Conservation (phyloP, 2,797 vertebrate genomes). For the Carcharodon carcharias region DNA sequence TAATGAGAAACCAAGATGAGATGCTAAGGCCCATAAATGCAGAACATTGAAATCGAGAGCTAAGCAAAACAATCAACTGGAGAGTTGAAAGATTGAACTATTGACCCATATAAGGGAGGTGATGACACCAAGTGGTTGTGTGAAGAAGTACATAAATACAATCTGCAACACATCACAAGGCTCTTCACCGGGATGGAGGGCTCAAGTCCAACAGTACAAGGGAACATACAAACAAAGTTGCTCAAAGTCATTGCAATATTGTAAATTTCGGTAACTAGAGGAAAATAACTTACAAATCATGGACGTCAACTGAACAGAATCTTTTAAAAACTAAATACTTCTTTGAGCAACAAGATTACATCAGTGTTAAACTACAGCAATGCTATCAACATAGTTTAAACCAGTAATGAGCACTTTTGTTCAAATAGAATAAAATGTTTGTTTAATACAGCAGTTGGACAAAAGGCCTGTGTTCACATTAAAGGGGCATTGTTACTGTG, state of each 20-base stretch:
- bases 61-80: neutral
- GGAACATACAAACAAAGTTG: neutral
- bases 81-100: neutral
- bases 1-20: neutral
- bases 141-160: neutral
- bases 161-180: neutral
- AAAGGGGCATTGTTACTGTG: neutral
- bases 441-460: neutral
- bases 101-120: neutral
- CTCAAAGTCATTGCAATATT: neutral
- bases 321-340: neutral
- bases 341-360: neutral
- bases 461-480: neutral
- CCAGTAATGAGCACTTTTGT: conserved; percentile 28
- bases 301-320: neutral
- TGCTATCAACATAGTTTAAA: neutral
- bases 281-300: neutral
- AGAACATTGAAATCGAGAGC: neutral
- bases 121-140: neutral
- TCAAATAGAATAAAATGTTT: conserved; percentile 27
- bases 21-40: neutral
- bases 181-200: no score
- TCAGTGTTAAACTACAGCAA: neutral
- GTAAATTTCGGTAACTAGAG: neutral
- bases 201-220: neutral